Evolutionary conservation across 2,888 invertebrate species (phyloP).

Genomic region (Masnerella sp.): DNA sequence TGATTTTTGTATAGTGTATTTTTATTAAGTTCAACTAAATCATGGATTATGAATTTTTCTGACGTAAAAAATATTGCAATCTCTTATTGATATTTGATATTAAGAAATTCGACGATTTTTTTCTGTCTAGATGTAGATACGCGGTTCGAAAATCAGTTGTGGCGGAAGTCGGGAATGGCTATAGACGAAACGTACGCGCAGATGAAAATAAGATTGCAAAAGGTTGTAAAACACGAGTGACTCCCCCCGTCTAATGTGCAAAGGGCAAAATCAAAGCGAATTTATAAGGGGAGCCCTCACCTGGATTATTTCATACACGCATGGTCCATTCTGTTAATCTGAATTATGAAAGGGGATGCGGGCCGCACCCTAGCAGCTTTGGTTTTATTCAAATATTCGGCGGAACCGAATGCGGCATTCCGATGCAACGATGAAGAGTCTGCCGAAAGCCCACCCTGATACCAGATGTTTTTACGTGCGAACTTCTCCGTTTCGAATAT

Average conservation of each 20-base stretch:
- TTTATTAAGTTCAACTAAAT: too few relatives aligned
- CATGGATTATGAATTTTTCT: too few relatives aligned
- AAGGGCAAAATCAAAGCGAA: slow-evolving; percentile 55
- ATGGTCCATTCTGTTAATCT: slow-evolving; percentile 53
- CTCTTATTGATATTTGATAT: too few relatives aligned
- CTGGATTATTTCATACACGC: slow-evolving; percentile 57
- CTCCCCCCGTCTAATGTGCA: slow-evolving; percentile 33
- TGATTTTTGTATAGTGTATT: too few relatives aligned
- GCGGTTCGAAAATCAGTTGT: too few relatives aligned
- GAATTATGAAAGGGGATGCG: slow-evolving; percentile 63
- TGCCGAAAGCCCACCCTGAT: slow-evolving; percentile 59
- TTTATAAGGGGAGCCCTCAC: slow-evolving; percentile 51
- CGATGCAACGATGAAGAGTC: slow-evolving; percentile 63
- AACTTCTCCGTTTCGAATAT: slow-evolving; percentile 52
- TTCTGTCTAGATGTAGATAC: too few relatives aligned
- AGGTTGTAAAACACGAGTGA: slow-evolving; percentile 33
- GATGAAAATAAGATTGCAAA: slow-evolving; percentile 27
- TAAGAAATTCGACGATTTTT: too few relatives aligned
- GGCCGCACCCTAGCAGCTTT: slow-evolving; percentile 63
- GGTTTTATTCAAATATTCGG: slow-evolving; percentile 71
- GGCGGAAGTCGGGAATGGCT: too few relatives aligned
- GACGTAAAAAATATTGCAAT: too few relatives aligned
- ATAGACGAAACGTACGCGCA: neutral
- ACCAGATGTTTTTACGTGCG: slow-evolving; percentile 68
- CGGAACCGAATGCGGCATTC: slow-evolving; percentile 63